Base-by-base conservation (phyloP, 2,113 vertebrate species). In the Clarias macrocephalus region DNA sequence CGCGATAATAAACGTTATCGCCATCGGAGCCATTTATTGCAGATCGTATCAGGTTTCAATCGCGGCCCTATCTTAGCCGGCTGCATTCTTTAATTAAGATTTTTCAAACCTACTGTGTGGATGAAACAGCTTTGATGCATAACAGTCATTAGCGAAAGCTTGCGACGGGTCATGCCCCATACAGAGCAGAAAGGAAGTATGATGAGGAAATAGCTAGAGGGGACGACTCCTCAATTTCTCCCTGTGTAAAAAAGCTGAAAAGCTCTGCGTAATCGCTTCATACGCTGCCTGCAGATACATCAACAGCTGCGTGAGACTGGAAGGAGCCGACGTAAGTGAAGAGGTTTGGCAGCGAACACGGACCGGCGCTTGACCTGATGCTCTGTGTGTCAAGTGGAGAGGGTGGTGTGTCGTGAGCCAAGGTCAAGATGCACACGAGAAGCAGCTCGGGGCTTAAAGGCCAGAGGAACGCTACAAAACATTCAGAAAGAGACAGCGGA, bases 181-280 rank as follows among this genome's bases (percentile, higher is more conserved):
- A 81, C 21, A 65, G 10, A 80, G 85, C 68, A 73, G 30, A 85
- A 30, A 79, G 54, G 56, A 60, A 37, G n/a, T 21, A 30, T 56
- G 54, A 80, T 18, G n/a, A 18, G n/a, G 75, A n/a, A 56, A 77
- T 48, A 75, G 37, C 72, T 23, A 18, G 15, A 5, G 66, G 28
- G 28, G 60, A 21, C 7, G 28, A 5, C 76, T 77, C 62, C 70
- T 82, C 59, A 79, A 77, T 87, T 87, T 87, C 70, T 82, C 59
- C 54, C 30, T 86, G 72, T 28, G 80, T 81, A 81, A 65, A 33
- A 82, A 56, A 56, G 65, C 21, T 30, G 25, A 28, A 81, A 80
- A 88, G 85, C 89, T 70, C 59, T 33, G 72, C 33, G 18, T 88
- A 86, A 88, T 68, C 25, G 60, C 56, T 86, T 80, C 63, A 80